A percentile compares a stretch with the other conserved stretches of the same genome.
Conservation (phyloP, 2,888 invertebrate species). For the Smittia aterrima region DNA sequence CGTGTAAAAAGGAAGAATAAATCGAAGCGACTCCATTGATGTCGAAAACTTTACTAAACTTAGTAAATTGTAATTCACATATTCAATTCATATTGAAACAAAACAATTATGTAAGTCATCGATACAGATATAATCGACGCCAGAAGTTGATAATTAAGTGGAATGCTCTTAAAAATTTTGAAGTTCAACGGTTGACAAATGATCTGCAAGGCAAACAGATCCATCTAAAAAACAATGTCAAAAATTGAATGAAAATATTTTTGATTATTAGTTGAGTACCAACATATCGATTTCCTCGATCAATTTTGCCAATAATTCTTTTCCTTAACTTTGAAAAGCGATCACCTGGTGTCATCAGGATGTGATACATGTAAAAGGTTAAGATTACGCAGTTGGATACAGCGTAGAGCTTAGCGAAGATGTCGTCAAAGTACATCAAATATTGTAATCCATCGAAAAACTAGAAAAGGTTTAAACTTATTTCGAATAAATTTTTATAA, state of each 20-base stretch:
- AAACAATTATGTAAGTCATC: not conserved
- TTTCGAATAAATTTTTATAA: too few relatives aligned
- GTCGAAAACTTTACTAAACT: too few relatives aligned
- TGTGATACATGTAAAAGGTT: not conserved
- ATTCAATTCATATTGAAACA: not conserved
- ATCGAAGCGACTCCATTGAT: too few relatives aligned
- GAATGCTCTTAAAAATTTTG: not conserved
- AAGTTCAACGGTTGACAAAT: not conserved
- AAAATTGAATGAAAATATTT: not conserved
- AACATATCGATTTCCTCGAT: too few relatives aligned
- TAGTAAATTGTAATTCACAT: not conserved
- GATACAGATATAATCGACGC: not conserved
- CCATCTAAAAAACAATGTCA: not conserved
- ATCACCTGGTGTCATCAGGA: not conserved
- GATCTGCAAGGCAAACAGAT: not conserved
- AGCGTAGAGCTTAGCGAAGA: too few relatives aligned
- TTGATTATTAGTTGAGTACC: too few relatives aligned
- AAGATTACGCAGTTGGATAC: not conserved
- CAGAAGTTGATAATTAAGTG: not conserved
- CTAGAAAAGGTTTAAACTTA: too few relatives aligned
- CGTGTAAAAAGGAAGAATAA: too few relatives aligned
- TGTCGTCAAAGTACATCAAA: too few relatives aligned
- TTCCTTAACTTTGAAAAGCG: not conserved
- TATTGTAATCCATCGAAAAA: too few relatives aligned
- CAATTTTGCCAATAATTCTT: too few relatives aligned